Evolutionary conservation across 2,113 vertebrate species (phyloP).

Genomic region (Orycteropus afer): DNA sequence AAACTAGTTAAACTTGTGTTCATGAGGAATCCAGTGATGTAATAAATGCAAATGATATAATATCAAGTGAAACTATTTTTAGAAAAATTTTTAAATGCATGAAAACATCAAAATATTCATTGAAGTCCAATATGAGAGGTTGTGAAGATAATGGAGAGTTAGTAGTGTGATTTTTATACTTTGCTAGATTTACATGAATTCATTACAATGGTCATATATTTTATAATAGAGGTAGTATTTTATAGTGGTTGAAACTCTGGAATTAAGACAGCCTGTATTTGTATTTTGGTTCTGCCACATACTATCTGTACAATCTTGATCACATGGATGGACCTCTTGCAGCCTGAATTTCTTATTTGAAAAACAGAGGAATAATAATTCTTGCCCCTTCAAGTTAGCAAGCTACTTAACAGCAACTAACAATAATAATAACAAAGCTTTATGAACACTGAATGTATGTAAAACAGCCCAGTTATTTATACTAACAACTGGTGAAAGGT

Average conservation of each 20-base stretch:
- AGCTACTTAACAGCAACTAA: not conserved
- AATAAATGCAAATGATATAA: not conserved
- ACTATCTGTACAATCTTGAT: not conserved
- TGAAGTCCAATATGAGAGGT: not conserved
- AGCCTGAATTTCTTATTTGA: not conserved
- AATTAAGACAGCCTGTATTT: not conserved
- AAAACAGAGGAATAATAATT: conserved; percentile 29
- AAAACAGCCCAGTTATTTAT: not conserved
- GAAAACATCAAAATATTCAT: not conserved
- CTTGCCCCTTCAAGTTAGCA: not conserved
- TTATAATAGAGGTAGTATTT: not conserved
- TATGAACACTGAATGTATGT: not conserved
- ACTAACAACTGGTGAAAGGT: not conserved
- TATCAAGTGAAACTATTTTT: not conserved
- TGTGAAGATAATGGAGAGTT: not conserved
- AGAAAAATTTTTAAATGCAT: not conserved
- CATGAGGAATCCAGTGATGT: not conserved
- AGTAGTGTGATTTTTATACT: not conserved
- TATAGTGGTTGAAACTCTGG: not conserved
- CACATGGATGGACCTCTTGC: not conserved
- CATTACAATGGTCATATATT: not conserved
- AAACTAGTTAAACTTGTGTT: conserved; percentile 21
- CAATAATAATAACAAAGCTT: not conserved
- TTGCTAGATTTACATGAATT: not conserved
- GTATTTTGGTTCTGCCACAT: not conserved